Percentiles rank a stretch among this genome's conserved stretches.
phyloP scores from a whole-genome alignment of 2,797 vertebrate species.

The Alfaro cultratus region DNA sequence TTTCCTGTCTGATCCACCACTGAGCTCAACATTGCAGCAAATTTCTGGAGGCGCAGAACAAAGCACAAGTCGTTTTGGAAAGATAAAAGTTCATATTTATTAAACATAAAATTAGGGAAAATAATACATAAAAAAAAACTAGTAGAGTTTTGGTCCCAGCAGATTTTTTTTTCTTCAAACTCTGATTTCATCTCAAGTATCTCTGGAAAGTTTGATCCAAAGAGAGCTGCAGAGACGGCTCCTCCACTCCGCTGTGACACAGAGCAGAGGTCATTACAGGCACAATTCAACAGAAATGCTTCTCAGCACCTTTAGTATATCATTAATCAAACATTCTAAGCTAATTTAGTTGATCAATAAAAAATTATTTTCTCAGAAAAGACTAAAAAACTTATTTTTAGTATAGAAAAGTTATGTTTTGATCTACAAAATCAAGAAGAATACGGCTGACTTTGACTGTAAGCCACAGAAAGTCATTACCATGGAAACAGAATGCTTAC shows the following conservation, averaged over 20 bases:
- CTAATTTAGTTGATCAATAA: not conserved
- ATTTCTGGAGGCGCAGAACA: slow-evolving; percentile 14
- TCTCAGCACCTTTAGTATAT: not conserved
- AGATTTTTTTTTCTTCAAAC: not conserved
- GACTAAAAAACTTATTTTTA: not conserved
- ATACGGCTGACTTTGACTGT: not conserved
- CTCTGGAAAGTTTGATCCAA: slow-evolving; percentile 57
- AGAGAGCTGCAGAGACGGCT: slow-evolving; percentile 66
- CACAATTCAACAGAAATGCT: not conserved
- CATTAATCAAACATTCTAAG: not conserved
- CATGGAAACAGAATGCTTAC: not conserved
- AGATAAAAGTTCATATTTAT: slow-evolving; percentile 28
- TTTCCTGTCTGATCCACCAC: not conserved
- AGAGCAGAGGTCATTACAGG: not conserved
- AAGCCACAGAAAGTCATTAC: not conserved
- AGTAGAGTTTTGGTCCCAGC: not conserved
- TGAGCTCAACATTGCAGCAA: not conserved
- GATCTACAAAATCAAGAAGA: not conserved
- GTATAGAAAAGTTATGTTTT: not conserved
- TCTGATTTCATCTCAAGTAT: slow-evolving; percentile 28
- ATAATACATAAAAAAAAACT: not conserved
- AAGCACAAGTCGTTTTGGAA: slow-evolving; percentile 1
- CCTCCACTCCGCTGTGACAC: slow-evolving; percentile 70
- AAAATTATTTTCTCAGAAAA: not conserved
- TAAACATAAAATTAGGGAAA: not conserved